Conservation (phyloP, 2,797 vertebrate genomes). For the Epinephelus malabaricus region DNA sequence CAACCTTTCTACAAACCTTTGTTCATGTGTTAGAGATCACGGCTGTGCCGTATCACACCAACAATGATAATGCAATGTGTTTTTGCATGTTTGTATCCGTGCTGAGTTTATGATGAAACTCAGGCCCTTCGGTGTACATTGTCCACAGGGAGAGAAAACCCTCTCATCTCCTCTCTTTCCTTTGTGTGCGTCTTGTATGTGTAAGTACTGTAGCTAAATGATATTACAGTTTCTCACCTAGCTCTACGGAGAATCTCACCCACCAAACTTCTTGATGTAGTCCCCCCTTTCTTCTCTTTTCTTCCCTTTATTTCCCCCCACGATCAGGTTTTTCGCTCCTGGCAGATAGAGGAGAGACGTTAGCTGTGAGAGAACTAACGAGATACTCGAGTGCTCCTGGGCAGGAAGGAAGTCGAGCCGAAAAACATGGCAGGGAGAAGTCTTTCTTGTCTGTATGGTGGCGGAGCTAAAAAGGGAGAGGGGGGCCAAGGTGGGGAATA, state of each 20-base stretch:
- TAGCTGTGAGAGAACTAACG: constrained; percentile 85
- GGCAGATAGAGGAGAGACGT: constrained; percentile 81
- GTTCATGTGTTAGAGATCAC: constrained; percentile 45
- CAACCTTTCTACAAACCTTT: constrained; percentile 37
- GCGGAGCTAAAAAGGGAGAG: constrained; percentile 68
- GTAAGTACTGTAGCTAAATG: constrained; percentile 79
- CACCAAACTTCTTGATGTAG: constrained; percentile 77
- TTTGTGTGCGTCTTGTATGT: constrained; percentile 61
- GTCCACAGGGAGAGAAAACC: constrained; percentile 76
- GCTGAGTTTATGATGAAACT: constrained; percentile 80
- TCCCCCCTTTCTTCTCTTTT: constrained; percentile 65
- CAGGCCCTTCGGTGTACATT: constrained; percentile 64
- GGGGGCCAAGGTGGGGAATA: constrained; percentile 79
- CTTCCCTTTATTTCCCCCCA: constrained; percentile 39
- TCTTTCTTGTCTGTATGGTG: constrained; percentile 87
- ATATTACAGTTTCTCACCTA: constrained; percentile 70
- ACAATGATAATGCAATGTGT: constrained; percentile 46
- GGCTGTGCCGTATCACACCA: constrained; percentile 26
- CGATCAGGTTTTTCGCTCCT: constrained; percentile 80
- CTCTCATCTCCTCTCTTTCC: constrained; percentile 68
- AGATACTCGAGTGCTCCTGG: constrained; percentile 84
- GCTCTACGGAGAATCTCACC: constrained; percentile 63
- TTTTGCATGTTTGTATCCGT: constrained; percentile 45
- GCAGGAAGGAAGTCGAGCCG: constrained; percentile 88
- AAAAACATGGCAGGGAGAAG: constrained; percentile 82